phyloP scores from a whole-genome alignment of 2,888 invertebrate genomes.

The Bugula neritina region DNA sequence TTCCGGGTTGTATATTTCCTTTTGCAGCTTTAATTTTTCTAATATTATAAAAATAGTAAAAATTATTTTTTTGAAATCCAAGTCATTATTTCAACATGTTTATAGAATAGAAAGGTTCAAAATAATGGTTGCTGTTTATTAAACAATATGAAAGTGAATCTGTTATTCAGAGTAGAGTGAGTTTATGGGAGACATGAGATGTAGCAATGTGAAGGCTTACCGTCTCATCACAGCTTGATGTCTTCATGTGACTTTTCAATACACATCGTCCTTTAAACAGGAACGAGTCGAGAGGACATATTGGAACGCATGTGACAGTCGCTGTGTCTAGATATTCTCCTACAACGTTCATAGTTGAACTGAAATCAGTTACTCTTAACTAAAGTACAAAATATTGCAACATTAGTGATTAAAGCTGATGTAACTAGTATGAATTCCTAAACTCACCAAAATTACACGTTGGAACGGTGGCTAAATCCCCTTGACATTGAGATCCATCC shows the following conservation, averaged over 20 bases:
- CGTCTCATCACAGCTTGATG: conserved; percentile 7
- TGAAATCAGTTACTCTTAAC: no score
- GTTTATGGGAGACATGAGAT: no score
- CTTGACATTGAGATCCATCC: background rate
- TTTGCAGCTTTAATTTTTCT: no score
- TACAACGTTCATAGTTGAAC: background rate
- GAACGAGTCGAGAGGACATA: background rate
- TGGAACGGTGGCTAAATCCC: background rate
- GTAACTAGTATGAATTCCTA: background rate
- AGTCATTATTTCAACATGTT: no score
- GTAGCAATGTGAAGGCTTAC: no score
- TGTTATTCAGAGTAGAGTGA: no score
- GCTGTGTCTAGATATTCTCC: conserved; percentile 14
- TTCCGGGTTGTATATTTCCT: no score
- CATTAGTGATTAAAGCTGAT: background rate
- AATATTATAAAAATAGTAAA: no score
- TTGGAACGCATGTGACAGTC: background rate
- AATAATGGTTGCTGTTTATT: no score
- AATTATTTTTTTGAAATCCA: no score
- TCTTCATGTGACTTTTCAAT: background rate
- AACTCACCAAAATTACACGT: conserved; percentile 8
- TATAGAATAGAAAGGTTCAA: no score
- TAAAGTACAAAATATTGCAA: background rate
- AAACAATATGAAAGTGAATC: no score
- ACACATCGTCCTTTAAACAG: conserved; percentile 9